Base-by-base conservation (phyloP, 2,113 vertebrate species). In the Stigmatopora nigra region DNA sequence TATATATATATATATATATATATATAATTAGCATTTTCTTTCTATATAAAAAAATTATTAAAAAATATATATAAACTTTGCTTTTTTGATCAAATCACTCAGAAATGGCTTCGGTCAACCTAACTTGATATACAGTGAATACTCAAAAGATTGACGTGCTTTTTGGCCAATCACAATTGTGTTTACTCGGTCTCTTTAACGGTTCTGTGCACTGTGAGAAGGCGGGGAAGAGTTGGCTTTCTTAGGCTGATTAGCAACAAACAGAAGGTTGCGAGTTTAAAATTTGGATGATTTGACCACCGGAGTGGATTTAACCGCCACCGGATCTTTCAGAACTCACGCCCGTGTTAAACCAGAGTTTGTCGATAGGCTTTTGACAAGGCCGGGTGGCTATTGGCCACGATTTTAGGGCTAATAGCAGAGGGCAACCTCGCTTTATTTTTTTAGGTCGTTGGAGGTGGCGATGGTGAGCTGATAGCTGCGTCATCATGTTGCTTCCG, bases 201-300 rank as follows among this genome's bases (percentile, higher is more conserved):
- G 81, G 77, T 51, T 82, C 79, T 66, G 76, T 88, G 82, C 90
- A 92, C 90, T 77, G 80, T 77, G 79, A 59, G 80, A 77, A 77
- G 91, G 87, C 78, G 88, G 86, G 88, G 76, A 72, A 15, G 57
- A 74, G 44, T 53, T 45, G 70, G 62, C 64, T 85, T 67, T 58
- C 88, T 82, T 90, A 77, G 87, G 85, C 87, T 76, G 86, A 84
- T 83, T 88, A 88, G 87, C 85, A 84, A 86, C 87, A 88, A 91
- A 82, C 87, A 89, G 89, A 91, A 89, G 91, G 88, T 89, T 89
- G 89, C 89, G 90, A 92, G 89, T 91, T 89, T 81, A 83, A 76
- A 73, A 75, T 79, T 75, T 81, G 71, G 85, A 86, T 62, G 81
- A 77, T 88, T 78, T 79, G 55, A 69, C 67, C 69, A 49, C 75